These are phyloP conservation scores for Phylloscopus trochilus DNA, from an alignment of 2,113 vertebrate genomes.

Conservation along the genomic window DNA sequence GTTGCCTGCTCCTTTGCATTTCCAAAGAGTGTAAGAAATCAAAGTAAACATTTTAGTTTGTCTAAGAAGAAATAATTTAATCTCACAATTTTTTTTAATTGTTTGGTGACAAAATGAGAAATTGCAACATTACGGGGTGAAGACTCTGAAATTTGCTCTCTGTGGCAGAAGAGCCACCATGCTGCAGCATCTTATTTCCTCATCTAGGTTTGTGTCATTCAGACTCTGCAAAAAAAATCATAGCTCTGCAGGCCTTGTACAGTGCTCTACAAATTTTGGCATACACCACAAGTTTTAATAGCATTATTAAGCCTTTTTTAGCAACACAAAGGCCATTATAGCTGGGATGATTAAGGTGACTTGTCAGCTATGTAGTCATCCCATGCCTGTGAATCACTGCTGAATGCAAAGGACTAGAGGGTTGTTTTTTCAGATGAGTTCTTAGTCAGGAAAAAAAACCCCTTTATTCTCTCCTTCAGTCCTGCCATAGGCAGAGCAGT, in stretches of 20 bases:
- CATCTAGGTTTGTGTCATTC: not conserved
- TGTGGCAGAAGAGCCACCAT: not conserved
- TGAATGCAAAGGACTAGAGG: not conserved
- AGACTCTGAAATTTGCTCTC: not conserved
- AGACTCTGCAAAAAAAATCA: not conserved
- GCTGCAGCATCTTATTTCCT: not conserved
- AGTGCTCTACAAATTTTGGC: not conserved
- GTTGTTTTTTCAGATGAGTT: not conserved
- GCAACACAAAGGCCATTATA: not conserved
- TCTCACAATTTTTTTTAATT: fast-evolving
- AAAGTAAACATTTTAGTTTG: not conserved
- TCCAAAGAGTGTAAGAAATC: not conserved
- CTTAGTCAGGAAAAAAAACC: not conserved
- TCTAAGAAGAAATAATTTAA: not conserved
- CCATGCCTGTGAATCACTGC: not conserved
- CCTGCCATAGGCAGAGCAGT: not conserved
- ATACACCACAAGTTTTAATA: not conserved
- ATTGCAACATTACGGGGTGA: not conserved
- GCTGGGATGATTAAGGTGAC: not conserved
- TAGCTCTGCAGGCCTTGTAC: not conserved
- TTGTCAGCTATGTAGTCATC: not conserved
- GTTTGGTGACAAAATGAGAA: not conserved
- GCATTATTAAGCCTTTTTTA: not conserved
- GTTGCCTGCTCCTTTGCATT: not conserved
- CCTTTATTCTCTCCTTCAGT: not conserved